phyloP scores from a whole-genome alignment of 2,888 invertebrate genomes.

The Germaria angustata region DNA sequence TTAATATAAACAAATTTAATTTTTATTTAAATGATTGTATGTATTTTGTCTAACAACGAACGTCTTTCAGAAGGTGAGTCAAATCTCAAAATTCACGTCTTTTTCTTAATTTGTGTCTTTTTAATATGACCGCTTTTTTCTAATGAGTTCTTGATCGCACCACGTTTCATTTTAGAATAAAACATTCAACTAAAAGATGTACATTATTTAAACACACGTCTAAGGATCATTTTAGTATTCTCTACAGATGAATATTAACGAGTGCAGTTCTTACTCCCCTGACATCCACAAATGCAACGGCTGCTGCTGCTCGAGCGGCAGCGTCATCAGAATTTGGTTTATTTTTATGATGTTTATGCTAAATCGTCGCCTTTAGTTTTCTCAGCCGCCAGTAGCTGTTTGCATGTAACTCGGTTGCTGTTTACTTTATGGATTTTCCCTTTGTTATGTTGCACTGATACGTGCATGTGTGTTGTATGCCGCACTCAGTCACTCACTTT shows the following conservation, averaged over 20 bases:
- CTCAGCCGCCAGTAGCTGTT: conserved; percentile 26
- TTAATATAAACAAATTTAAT: conserved; percentile 45
- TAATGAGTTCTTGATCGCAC: conserved; percentile 75
- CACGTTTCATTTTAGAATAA: conserved; percentile 77
- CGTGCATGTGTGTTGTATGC: neutral
- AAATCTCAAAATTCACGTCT: conserved; percentile 38
- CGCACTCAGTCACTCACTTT: conserved; percentile 32
- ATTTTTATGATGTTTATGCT: conserved; percentile 29
- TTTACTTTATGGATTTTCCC: conserved; percentile 62
- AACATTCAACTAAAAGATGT: conserved; percentile 74
- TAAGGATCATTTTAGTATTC: conserved; percentile 47
- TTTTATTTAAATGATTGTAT: neutral
- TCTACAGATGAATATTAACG: conserved; percentile 20
- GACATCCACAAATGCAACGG: neutral
- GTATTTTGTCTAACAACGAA: conserved; percentile 15
- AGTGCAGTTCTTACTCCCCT: conserved; percentile 6
- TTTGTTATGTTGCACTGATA: conserved; percentile 56
- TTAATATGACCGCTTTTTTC: conserved; percentile 48
- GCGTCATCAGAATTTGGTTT: neutral
- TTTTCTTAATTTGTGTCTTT: conserved; percentile 30
- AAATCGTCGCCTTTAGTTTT: conserved; percentile 40
- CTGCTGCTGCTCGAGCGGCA: conserved; percentile 6
- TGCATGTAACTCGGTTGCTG: conserved; percentile 45
- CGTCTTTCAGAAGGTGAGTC: conserved; percentile 34
- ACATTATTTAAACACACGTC: conserved; percentile 78